Percentiles rank a stretch among this genome's conserved stretches.
Conservation (phyloP, 2,113 vertebrate genomes). For the Diphyllodes magnificus region DNA sequence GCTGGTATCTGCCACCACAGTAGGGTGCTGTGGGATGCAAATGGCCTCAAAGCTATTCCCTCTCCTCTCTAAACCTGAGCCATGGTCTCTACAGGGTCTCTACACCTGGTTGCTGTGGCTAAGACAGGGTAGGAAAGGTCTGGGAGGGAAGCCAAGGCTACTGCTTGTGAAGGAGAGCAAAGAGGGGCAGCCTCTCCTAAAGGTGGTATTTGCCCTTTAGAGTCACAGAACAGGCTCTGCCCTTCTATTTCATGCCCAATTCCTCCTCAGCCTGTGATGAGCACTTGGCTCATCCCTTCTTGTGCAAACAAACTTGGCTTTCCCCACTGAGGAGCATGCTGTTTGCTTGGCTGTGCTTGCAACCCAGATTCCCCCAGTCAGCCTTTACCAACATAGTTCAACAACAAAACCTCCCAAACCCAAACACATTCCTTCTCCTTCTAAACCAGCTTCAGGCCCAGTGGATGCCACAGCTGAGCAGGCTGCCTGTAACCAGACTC, state of each 20-base stretch:
- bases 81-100: background rate
- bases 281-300: background rate
- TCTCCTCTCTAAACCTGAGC: background rate
- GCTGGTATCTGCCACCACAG: rapidly evolving
- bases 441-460: background rate
- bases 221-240: background rate
- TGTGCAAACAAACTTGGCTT: background rate
- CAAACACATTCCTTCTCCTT: background rate
- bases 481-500: background rate
- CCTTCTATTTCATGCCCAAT: background rate
- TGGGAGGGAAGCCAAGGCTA: background rate
- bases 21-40: background rate
- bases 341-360: background rate
- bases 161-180: background rate
- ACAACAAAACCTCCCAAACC: background rate
- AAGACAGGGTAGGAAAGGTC: background rate
- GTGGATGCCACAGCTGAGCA: background rate
- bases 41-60: rapidly evolving
- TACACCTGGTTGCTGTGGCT: background rate
- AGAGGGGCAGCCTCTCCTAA: background rate
- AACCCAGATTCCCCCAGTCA: background rate
- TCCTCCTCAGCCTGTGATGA: background rate
- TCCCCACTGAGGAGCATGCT: background rate
- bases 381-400: background rate
- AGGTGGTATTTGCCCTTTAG: background rate